Conservation (phyloP, 2,888 invertebrate species). For the Archaeoteleia sp. region DNA sequence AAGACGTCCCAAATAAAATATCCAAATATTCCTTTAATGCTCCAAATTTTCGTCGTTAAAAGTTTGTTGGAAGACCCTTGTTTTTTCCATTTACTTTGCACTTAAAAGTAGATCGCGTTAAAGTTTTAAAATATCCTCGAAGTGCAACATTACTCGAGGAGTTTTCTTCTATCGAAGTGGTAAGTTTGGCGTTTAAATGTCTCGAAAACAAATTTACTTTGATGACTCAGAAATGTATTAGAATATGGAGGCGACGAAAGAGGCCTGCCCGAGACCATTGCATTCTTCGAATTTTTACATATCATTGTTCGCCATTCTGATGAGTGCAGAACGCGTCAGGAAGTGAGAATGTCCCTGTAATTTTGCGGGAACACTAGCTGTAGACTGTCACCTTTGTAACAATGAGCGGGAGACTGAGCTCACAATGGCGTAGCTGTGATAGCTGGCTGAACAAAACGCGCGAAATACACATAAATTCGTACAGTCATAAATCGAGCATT, state of each 20-base stretch:
- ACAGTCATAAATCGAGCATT: constrained; percentile 47
- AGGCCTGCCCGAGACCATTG: background rate
- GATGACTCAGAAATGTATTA: constrained; percentile 8
- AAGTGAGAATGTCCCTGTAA: constrained; percentile 47
- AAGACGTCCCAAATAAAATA: too few relatives aligned
- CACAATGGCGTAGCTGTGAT: constrained; percentile 36
- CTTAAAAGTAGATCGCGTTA: constrained; percentile 1
- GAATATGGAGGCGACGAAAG: constrained; percentile 4
- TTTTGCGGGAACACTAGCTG: constrained; percentile 37
- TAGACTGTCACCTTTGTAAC: constrained; percentile 45
- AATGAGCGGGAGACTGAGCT: constrained; percentile 37
- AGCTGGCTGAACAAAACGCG: constrained; percentile 46
- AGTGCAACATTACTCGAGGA: constrained; percentile 1
- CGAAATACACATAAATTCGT: constrained; percentile 51
- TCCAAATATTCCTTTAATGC: too few relatives aligned
- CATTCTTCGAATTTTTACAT: constrained; percentile 21
- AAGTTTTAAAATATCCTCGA: constrained; percentile 8
- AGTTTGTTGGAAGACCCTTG: too few relatives aligned
- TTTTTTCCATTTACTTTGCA: constrained; percentile 7
- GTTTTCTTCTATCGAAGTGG: constrained; percentile 11
- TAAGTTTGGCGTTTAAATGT: constrained; percentile 11
- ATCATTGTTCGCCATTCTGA: constrained; percentile 40
- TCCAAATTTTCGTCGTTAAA: constrained; percentile 1
- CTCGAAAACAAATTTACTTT: constrained; percentile 20
- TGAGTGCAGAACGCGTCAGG: constrained; percentile 28